Evolutionary conservation across 2,888 invertebrate species (phyloP).

Genomic region (Macrophya annulata): DNA sequence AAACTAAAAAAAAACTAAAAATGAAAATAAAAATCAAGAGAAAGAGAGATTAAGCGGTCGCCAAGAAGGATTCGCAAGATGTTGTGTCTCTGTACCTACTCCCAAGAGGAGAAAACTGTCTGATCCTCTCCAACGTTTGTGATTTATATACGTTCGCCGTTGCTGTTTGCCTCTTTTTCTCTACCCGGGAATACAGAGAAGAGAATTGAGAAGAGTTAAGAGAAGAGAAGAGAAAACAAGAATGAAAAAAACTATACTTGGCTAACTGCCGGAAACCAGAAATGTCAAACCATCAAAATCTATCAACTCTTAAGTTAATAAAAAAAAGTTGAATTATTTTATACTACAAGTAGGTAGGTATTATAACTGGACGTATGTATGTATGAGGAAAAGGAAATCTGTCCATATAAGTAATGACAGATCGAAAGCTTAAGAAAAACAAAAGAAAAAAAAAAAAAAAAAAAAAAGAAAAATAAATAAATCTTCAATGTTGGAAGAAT

Average conservation of each 20-base stretch:
- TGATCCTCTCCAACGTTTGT: constrained; percentile 18
- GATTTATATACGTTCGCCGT: constrained; percentile 33
- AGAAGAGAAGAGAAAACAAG: too few relatives aligned
- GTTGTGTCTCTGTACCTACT: constrained; percentile 47
- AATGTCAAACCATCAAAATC: constrained; percentile 20
- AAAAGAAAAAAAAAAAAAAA: background rate
- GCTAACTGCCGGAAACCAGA: constrained; percentile 28
- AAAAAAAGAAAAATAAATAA: background rate
- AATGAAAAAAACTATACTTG: background rate
- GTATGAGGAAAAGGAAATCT: background rate
- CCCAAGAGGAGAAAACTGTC: constrained; percentile 44
- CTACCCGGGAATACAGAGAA: background rate
- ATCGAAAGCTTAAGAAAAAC: background rate
- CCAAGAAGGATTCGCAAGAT: constrained; percentile 48
- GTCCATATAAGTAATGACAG: background rate
- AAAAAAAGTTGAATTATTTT: background rate
- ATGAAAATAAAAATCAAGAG: constrained; percentile 10
- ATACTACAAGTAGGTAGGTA: background rate
- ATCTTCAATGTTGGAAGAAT: background rate
- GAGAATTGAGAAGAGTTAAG: background rate
- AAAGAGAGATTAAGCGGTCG: constrained; percentile 52
- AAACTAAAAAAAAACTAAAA: too few relatives aligned
- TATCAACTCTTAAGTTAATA: background rate
- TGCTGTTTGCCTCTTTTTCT: background rate
- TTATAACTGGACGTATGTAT: too few relatives aligned